Conservation (phyloP, 2,888 invertebrate genomes). For the Gnatocerus cornutus region DNA sequence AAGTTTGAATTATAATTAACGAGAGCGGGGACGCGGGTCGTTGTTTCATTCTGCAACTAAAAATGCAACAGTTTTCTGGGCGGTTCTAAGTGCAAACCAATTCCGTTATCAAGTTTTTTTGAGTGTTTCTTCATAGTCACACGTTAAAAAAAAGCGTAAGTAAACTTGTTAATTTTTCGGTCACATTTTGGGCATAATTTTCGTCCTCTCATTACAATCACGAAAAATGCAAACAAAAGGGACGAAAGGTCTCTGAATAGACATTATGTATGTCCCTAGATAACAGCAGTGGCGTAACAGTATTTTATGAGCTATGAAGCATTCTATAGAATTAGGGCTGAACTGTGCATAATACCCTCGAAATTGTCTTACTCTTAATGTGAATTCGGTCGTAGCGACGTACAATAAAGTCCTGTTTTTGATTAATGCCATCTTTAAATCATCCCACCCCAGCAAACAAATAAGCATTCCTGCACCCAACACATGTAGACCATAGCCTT, state of each 20-base stretch:
- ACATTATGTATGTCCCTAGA: background rate
- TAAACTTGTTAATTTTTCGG: no score
- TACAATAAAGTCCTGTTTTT: constrained; percentile 43
- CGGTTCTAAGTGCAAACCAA: no score
- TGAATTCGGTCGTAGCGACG: constrained; percentile 18
- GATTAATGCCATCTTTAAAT: constrained; percentile 47
- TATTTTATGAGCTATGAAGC: constrained; percentile 2
- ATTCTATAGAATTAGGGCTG: constrained; percentile 30
- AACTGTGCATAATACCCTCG: constrained; percentile 22
- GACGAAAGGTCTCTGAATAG: background rate
- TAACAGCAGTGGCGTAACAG: background rate
- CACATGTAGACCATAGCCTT: constrained; percentile 45
- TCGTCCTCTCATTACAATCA: background rate
- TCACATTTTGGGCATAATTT: no score
- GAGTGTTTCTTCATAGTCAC: no score
- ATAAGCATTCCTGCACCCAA: constrained; percentile 46
- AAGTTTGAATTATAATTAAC: no score
- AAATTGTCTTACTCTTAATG: constrained; percentile 14
- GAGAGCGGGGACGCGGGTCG: no score
- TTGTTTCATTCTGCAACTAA: no score
- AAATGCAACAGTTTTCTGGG: no score
- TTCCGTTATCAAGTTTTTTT: no score
- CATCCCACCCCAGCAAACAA: constrained; percentile 44
- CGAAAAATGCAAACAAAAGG: background rate
- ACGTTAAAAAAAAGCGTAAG: no score